Evolutionary conservation across 2,797 vertebrate genomes (phyloP).

Genomic region (Orestias chungarensis): DNA sequence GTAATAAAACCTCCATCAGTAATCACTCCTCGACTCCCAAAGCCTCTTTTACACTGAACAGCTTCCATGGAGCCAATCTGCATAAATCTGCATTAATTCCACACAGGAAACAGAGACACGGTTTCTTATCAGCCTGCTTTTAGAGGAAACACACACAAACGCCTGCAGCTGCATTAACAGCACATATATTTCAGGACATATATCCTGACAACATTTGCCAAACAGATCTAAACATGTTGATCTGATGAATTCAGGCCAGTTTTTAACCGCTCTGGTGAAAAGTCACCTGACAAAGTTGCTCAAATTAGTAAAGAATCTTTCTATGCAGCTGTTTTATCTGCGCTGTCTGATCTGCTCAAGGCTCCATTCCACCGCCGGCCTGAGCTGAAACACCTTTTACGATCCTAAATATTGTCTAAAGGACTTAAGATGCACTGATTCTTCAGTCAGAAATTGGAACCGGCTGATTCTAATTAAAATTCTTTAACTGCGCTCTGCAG

Average conservation of each 20-base stretch:
- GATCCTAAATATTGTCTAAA: too few relatives aligned
- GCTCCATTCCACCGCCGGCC: too few relatives aligned
- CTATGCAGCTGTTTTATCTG: too few relatives aligned
- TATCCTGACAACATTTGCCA: neutral
- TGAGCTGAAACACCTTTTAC: too few relatives aligned
- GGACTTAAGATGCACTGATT: neutral
- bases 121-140: too few relatives aligned
- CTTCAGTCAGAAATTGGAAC: neutral
- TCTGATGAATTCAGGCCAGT: too few relatives aligned
- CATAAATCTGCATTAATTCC: neutral
- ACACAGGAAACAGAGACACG: neutral
- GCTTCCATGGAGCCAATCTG: neutral
- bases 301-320: too few relatives aligned
- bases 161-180: neutral
- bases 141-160: neutral
- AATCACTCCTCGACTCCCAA: neutral
- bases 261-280: too few relatives aligned
- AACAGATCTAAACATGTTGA: neutral
- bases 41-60: neutral
- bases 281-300: too few relatives aligned
- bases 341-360: too few relatives aligned
- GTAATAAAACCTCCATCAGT: too few relatives aligned
- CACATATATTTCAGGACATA: neutral
- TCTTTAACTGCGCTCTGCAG: neutral
- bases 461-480: neutral